phyloP scores from a whole-genome alignment of 2,888 invertebrate species.

The Scaptomyza reducta region DNA sequence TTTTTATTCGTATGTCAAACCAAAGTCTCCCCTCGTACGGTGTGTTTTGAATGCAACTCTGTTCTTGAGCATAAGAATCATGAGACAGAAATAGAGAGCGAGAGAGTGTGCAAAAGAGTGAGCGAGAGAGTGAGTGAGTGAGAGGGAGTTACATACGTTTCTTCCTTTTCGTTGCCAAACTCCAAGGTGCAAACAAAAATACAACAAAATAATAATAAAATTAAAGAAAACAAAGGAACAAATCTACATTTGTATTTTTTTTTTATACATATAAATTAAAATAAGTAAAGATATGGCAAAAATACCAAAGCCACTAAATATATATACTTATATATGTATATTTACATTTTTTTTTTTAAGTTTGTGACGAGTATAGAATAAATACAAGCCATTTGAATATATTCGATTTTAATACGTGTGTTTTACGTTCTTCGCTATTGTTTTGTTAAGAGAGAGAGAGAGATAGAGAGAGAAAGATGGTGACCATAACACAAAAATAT shows the following conservation, averaged over 20 bases:
- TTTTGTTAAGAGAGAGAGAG: too few species aligned
- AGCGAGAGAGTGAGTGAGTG: constrained; percentile 1
- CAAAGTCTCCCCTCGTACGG: constrained; percentile 4
- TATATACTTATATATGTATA: neutral
- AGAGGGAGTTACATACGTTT: constrained; percentile 13
- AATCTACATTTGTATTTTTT: constrained; percentile 48
- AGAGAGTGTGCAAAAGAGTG: neutral
- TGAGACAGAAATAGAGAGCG: neutral
- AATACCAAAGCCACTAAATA: neutral
- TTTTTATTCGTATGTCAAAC: neutral
- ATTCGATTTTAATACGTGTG: neutral
- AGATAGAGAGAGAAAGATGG: too few species aligned
- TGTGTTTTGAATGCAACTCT: neutral
- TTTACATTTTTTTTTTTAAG: neutral
- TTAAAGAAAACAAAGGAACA: neutral
- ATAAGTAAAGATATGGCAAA: constrained; percentile 18
- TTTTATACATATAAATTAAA: constrained; percentile 29
- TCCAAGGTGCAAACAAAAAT: constrained; percentile 39
- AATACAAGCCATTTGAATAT: neutral
- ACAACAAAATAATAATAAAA: neutral
- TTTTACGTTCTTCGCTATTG: neutral
- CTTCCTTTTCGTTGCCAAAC: constrained; percentile 59
- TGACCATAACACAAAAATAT: constrained; percentile 18
- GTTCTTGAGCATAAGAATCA: neutral
- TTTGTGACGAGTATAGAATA: constrained; percentile 11